Evolutionary conservation across 2,888 invertebrate genomes (phyloP).

Genomic region (Agrochola lota): DNA sequence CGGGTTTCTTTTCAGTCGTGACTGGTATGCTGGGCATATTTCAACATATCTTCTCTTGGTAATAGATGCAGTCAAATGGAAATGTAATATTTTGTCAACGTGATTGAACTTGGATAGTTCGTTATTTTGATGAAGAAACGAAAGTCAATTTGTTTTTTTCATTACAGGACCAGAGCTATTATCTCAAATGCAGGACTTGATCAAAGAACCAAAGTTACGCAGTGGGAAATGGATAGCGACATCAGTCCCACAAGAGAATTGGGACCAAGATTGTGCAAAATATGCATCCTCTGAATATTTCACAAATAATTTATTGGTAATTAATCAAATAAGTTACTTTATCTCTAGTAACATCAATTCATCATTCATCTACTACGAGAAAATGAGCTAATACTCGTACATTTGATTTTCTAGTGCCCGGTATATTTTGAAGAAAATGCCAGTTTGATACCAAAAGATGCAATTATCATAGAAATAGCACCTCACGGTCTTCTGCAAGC

Average conservation of each 20-base stretch:
- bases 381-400: no score
- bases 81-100: neutral
- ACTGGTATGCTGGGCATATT: no score
- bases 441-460: neutral
- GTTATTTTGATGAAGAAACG: neutral
- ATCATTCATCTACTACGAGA: neutral
- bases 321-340: neutral
- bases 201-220: neutral
- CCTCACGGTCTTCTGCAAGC: slow-evolving; percentile 36
- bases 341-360: neutral
- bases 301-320: neutral
- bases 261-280: neutral
- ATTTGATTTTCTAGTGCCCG: neutral
- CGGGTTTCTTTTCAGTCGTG: no score
- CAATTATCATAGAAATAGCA: slow-evolving; percentile 22
- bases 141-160: neutral
- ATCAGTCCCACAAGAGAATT: neutral
- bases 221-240: neutral
- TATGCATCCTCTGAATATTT: slow-evolving; percentile 8
- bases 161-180: neutral
- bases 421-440: neutral
- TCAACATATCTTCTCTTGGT: neutral
- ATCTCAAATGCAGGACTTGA: neutral
- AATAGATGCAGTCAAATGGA: neutral
- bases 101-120: no score